Evolutionary conservation across 2,888 invertebrate genomes (phyloP).

Genomic region (Tupiocoris notatus): DNA sequence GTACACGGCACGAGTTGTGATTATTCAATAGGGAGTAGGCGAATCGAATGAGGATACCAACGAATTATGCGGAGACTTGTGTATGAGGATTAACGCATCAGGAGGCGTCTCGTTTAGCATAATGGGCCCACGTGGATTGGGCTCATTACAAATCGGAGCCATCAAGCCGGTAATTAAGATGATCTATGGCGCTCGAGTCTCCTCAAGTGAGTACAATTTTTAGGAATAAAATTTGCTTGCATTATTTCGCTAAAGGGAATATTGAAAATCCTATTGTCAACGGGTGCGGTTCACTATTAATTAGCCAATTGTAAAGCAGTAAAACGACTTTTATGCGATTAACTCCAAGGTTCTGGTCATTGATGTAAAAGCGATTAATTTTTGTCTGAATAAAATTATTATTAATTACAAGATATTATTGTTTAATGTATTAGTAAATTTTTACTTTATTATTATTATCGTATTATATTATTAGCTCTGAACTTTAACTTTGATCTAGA

Average conservation of each 20-base stretch:
- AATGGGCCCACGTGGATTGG: not conserved
- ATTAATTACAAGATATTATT: no score
- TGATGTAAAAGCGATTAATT: no score
- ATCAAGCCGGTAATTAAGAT: not conserved
- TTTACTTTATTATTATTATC: not conserved
- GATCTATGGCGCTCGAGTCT: not conserved
- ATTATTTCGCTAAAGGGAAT: no score
- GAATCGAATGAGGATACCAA: not conserved
- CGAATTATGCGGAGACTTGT: not conserved
- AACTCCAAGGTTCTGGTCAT: no score
- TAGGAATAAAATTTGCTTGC: not conserved
- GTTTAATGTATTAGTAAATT: no score
- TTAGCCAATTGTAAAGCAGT: no score
- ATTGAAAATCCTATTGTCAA: no score
- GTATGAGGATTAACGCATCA: not conserved
- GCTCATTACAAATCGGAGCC: not conserved
- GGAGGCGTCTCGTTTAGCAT: not conserved
- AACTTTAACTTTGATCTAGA: no score
- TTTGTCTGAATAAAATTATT: not conserved
- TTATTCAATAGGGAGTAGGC: not conserved
- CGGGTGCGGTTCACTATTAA: no score
- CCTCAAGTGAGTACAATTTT: not conserved
- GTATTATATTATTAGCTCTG: no score
- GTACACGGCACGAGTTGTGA: not conserved
- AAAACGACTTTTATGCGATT: no score